Base-by-base conservation (phyloP, 2,113 vertebrate species). In the Hystrix brachyura region DNA sequence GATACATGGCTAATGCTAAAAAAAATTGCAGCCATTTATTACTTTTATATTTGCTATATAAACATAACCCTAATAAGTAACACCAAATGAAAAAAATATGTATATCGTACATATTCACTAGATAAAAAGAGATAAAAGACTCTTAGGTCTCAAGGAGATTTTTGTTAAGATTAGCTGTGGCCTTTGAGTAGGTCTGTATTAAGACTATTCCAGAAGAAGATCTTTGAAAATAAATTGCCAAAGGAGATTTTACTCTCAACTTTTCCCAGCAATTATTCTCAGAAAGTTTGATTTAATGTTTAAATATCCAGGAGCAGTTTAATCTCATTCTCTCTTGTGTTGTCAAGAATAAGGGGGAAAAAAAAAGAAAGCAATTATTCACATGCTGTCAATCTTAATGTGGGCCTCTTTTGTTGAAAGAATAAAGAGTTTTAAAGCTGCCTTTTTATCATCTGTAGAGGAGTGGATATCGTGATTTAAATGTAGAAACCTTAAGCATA, bases 201-300 rank as follows among this genome's bases (percentile, higher is more conserved):
- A 72, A 95, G n/a, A 91, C 13, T 65, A 34, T 97, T 88, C 71
- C 82, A 90, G 87, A 86, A 95, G 79, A 62, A 94, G 38, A 90
- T 87, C 62, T 93, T 97, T 98, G 90, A 95, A 97, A 94, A 97
- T 60, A 90, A 90, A 95, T 94, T 86, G 21, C 74, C 62, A 72
- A 81, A 92, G 95, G 64, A 94, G 53, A 92, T 87, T 95, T 96
- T 87, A 59, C 48, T 76, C 53, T 93, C 53, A 95, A 69, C 43
- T 76, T 97, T 95, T 84, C 80, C 51, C 76, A 94, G 82, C 79
- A 97, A 79, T 96, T 97, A 94, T 97, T 97, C 65, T 96, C 95
- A 92, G 74, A 91, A 96, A 97, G 87, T 94, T 97, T 90, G 90
- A 94, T 93, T 65, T 92, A 48, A 96, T 90, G 87, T 94, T 97